Percentiles rank a stretch among this genome's conserved stretches.
phyloP scores from a whole-genome alignment of 2,888 invertebrate genomes.

The Fissipunctia ypsillon region DNA sequence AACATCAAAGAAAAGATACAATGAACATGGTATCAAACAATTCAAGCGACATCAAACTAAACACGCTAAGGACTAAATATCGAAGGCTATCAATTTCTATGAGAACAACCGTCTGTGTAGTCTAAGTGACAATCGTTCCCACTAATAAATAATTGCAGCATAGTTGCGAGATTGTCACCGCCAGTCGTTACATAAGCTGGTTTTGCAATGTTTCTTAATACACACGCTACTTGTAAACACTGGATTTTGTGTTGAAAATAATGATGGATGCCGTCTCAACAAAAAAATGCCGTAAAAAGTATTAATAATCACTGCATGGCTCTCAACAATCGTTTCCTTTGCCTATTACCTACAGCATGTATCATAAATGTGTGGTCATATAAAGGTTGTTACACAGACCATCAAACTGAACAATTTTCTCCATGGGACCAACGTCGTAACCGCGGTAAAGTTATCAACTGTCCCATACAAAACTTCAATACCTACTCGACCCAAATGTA shows the following conservation, averaged over 20 bases:
- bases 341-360: background rate
- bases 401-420: background rate
- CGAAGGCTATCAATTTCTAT: conserved; percentile 6
- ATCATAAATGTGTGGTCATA: background rate
- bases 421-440: background rate
- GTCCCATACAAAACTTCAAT: too few species aligned
- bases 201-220: conserved; percentile 36
- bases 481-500: too few species aligned
- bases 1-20: background rate
- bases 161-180: conserved; percentile 30
- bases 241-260: conserved; percentile 27
- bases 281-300: conserved; percentile 3
- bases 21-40: background rate
- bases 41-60: background rate
- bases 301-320: background rate
- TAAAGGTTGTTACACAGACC: background rate
- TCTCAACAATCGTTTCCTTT: conserved; percentile 5
- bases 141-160: conserved; percentile 38
- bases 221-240: conserved; percentile 30
- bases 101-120: conserved; percentile 12
- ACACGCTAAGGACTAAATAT: conserved; percentile 5
- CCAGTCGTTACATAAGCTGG: conserved; percentile 40
- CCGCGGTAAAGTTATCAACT: too few species aligned
- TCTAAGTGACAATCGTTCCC: conserved; percentile 26
- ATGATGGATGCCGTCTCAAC: conserved; percentile 11